Evolutionary conservation across 2,797 vertebrate genomes (phyloP).

Genomic region (Pangasius sanitwongsei): DNA sequence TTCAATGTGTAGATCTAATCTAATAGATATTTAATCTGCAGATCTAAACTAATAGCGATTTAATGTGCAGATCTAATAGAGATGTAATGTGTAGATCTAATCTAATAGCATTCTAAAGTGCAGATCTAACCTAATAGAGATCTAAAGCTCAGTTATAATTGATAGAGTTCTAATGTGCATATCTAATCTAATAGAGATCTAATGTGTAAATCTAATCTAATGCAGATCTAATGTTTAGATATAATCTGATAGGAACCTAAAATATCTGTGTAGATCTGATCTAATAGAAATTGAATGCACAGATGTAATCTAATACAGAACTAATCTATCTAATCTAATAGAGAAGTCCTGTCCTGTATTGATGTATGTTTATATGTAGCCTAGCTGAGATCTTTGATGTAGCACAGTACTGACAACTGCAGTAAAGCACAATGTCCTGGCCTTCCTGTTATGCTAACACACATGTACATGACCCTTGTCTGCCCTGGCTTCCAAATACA

Average conservation of each 20-base stretch:
- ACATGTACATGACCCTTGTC: background rate
- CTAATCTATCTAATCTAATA: background rate
- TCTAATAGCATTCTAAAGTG: no score
- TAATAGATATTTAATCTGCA: no score
- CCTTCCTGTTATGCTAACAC: background rate
- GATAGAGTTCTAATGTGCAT: background rate
- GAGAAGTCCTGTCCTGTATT: background rate
- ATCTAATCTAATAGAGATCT: background rate
- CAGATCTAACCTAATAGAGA: no score
- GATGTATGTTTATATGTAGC: background rate
- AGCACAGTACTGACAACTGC: background rate
- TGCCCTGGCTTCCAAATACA: background rate
- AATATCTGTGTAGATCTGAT: no score
- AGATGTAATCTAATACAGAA: background rate
- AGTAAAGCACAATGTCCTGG: background rate
- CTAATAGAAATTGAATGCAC: no score
- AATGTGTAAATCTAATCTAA: no score
- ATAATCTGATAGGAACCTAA: background rate
- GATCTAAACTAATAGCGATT: background rate
- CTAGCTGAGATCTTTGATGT: background rate
- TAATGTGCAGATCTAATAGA: no score
- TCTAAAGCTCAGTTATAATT: no score
- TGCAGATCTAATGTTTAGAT: no score
- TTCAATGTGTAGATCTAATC: background rate
- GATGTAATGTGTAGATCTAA: no score